These are phyloP conservation scores for Schizothorax lantsangensis DNA, from an alignment of 2,797 vertebrate genomes.

Conservation along the genomic window DNA sequence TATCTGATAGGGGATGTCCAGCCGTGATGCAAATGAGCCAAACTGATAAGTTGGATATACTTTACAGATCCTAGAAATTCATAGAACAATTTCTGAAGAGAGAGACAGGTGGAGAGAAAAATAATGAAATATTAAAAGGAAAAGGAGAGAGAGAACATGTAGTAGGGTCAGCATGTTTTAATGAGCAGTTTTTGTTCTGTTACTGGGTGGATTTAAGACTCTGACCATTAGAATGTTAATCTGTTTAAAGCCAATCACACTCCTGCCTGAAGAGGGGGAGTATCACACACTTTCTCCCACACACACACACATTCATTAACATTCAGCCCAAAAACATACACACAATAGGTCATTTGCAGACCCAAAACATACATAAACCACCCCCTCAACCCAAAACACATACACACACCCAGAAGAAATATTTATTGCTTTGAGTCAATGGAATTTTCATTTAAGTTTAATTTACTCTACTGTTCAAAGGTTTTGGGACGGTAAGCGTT, in stretches of 20 bases:
- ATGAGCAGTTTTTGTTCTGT: conserved; percentile 47
- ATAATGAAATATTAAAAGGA: not conserved
- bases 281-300: conserved; percentile 17
- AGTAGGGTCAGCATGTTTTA: conserved; percentile 40
- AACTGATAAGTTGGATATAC: not conserved
- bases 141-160: not conserved
- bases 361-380: conserved; percentile 44
- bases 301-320: conserved; percentile 20
- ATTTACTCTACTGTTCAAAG: not conserved
- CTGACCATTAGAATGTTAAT: conserved; percentile 59
- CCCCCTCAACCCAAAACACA: conserved; percentile 39
- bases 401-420: conserved; percentile 16
- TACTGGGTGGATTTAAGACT: conserved; percentile 48
- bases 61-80: not conserved
- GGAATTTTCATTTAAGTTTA: not conserved
- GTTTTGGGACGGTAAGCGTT: not conserved
- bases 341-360: conserved; percentile 33
- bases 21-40: not conserved
- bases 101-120: not conserved
- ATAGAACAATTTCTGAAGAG: not conserved
- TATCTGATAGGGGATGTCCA: not conserved
- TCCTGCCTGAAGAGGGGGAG: conserved; percentile 11
- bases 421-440: not conserved
- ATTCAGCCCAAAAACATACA: conserved; percentile 41
- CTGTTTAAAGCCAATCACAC: conserved; percentile 50